phyloP scores from a whole-genome alignment of 2,888 invertebrate genomes.

The Pachycephus smyrnensis region DNA sequence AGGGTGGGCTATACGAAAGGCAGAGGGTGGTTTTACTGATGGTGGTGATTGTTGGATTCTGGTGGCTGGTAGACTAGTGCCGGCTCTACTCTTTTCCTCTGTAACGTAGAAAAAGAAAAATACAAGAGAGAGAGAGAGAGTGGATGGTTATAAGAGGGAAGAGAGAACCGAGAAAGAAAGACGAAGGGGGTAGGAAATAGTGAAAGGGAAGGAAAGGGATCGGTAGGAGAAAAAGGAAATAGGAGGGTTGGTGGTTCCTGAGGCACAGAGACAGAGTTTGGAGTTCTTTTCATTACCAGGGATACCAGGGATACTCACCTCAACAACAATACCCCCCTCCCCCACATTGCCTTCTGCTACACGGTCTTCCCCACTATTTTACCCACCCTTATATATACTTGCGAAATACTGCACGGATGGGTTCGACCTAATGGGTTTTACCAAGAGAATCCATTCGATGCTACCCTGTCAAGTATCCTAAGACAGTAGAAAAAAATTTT shows the following conservation, averaged over 20 bases:
- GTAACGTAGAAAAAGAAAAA: conserved; percentile 6
- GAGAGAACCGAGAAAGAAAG: neutral
- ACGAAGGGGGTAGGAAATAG: neutral
- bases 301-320: conserved; percentile 36
- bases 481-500: neutral
- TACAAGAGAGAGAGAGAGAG: conserved; percentile 19
- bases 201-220: conserved; percentile 17
- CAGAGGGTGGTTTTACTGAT: conserved; percentile 21
- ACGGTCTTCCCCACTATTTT: neutral
- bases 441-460: neutral
- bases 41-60: neutral
- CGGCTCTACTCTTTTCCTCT: conserved; percentile 7
- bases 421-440: neutral
- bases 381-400: neutral
- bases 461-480: neutral
- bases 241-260: conserved; percentile 10
- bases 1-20: conserved; percentile 38
- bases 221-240: conserved; percentile 35
- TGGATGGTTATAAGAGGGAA: conserved; percentile 7
- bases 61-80: neutral
- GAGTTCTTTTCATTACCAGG: conserved; percentile 57
- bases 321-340: conserved; percentile 38
- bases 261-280: conserved; percentile 45
- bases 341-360: neutral
- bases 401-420: neutral